Conservation (phyloP, 2,888 invertebrate species). For the Platycheirus rosarum region DNA sequence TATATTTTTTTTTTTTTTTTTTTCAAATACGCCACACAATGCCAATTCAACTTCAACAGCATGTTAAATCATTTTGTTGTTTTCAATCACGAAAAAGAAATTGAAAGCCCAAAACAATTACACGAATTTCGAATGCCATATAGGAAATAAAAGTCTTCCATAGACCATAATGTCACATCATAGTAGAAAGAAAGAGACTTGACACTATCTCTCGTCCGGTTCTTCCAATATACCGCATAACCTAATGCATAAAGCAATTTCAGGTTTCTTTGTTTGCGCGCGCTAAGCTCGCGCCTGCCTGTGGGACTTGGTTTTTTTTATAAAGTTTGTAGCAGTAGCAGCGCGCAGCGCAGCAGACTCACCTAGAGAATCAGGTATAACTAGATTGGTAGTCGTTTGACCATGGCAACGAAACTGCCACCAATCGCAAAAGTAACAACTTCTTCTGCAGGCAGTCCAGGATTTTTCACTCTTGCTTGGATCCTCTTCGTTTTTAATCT, state of each 20-base stretch:
- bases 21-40: conserved; percentile 3
- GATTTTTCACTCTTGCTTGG: conserved; percentile 10
- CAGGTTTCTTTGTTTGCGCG: conserved; percentile 58
- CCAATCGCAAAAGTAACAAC: background rate
- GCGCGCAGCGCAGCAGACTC: conserved; percentile 18
- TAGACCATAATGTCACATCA: conserved; percentile 53
- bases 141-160: conserved; percentile 55
- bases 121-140: conserved; percentile 44
- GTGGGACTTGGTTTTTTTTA: conserved; percentile 25
- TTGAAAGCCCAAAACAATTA: conserved; percentile 52
- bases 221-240: conserved; percentile 65
- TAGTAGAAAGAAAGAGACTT: too few relatives aligned
- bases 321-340: conserved; percentile 3
- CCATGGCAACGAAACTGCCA: conserved; percentile 62
- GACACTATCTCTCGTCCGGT: conserved; percentile 30
- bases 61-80: conserved; percentile 55
- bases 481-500: conserved; percentile 48
- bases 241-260: conserved; percentile 68
- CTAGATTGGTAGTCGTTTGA: conserved; percentile 64
- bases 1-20: too few relatives aligned
- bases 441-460: conserved; percentile 1
- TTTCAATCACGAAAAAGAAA: conserved; percentile 57
- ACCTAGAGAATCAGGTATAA: conserved; percentile 69
- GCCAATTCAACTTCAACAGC: background rate
- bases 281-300: conserved; percentile 17